Conservation (phyloP, 2,797 vertebrate genomes). For the Sebastes oblongus region DNA sequence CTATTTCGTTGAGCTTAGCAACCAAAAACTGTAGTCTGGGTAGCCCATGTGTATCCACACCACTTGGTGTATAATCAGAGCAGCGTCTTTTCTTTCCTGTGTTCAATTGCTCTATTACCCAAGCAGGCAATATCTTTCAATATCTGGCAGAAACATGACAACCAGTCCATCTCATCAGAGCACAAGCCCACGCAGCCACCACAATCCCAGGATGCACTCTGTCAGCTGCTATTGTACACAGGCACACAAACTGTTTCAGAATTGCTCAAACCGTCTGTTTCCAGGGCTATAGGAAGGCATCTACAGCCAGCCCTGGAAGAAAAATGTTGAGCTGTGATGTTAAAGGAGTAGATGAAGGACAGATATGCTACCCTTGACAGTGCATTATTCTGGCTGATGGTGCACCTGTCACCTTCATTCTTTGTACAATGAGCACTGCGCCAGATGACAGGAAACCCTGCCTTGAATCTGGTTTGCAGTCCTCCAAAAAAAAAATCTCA, state of each 20-base stretch:
- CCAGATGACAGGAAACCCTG: conserved; percentile 9
- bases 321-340: conserved; percentile 12
- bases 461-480: conserved; percentile 12
- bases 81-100: conserved; percentile 1
- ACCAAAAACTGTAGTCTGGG: background rate
- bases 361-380: conserved; percentile 4
- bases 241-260: conserved; percentile 12
- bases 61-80: no score
- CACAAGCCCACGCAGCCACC: conserved; percentile 24
- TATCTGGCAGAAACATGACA: conserved; percentile 64
- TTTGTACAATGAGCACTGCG: background rate
- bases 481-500: background rate
- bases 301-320: background rate
- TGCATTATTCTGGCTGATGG: conserved; percentile 22
- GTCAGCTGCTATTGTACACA: conserved; percentile 34
- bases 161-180: conserved; percentile 51
- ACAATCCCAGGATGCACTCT: conserved; percentile 33
- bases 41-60: background rate
- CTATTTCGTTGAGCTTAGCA: background rate
- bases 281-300: background rate
- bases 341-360: conserved; percentile 13
- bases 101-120: conserved; percentile 46
- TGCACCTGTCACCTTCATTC: conserved; percentile 21
- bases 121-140: conserved; percentile 37
- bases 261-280: background rate